Percentiles rank a stretch among this genome's conserved stretches.
Evolutionary conservation across 2,797 vertebrate species (phyloP).

Genomic region (Rhynchonycteris naso): DNA sequence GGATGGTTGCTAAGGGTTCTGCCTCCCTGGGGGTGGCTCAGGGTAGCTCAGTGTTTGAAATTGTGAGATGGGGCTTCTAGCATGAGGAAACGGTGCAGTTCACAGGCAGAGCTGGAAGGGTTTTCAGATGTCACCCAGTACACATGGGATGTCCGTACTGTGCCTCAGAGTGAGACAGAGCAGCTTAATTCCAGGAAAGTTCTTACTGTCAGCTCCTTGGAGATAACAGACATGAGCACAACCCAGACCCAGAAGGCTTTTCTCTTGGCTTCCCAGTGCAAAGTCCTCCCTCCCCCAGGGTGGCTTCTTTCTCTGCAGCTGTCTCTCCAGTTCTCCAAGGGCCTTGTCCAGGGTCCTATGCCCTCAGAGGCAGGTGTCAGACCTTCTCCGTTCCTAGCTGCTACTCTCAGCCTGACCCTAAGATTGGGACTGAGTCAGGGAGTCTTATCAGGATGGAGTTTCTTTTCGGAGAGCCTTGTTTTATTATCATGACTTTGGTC

Average conservation of each 20-base stretch:
- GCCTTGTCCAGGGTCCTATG: neutral
- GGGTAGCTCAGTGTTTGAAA: neutral
- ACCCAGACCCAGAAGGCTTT: neutral
- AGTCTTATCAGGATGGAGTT: neutral
- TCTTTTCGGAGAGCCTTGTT: neutral
- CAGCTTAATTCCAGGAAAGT: neutral
- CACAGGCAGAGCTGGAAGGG: neutral
- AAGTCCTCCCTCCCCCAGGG: too few species aligned
- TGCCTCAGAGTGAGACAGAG: neutral
- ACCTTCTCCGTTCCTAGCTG: neutral
- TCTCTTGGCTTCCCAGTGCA: neutral
- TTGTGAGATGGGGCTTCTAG: neutral
- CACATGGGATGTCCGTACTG: accelerated
- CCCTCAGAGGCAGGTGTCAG: neutral
- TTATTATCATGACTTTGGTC: neutral
- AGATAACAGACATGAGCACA: accelerated
- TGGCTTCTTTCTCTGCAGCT: neutral
- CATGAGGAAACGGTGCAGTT: neutral
- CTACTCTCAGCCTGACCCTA: neutral
- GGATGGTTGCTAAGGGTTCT: neutral
- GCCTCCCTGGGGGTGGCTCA: neutral
- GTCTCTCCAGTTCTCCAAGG: neutral
- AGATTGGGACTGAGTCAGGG: neutral
- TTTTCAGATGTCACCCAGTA: neutral
- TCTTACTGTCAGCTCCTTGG: neutral